These are phyloP conservation scores for Hippoglossus hippoglossus DNA, from an alignment of 2,797 vertebrate genomes.

Conservation along the genomic window DNA sequence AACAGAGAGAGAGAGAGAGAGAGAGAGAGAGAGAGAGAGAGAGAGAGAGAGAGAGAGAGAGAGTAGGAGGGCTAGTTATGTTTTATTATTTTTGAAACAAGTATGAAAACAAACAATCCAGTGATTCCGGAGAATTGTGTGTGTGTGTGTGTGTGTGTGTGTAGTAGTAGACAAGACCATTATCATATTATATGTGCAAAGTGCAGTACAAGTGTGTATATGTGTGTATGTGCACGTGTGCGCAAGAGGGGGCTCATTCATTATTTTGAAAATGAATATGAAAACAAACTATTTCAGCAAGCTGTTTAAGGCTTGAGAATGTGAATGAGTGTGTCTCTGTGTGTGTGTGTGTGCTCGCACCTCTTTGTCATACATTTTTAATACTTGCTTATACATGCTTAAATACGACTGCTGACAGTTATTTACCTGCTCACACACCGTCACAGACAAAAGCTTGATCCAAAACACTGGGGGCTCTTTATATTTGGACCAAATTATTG, in stretches of 20 bases:
- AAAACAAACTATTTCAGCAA: constrained; percentile 39
- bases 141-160: no score
- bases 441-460: constrained; percentile 9
- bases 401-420: constrained; percentile 1
- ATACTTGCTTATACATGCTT: neutral
- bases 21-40: no score
- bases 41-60: no score
- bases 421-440: neutral
- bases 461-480: constrained; percentile 36
- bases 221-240: neutral
- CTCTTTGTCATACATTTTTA: neutral
- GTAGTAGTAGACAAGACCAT: constrained; percentile 2
- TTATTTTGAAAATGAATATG: constrained; percentile 58
- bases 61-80: no score
- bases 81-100: constrained; percentile 53
- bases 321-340: neutral
- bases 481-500: constrained; percentile 62
- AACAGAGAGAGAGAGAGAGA: neutral
- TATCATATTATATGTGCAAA: constrained; percentile 7
- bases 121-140: neutral
- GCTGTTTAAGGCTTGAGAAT: no score
- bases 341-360: neutral
- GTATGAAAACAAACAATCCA: constrained; percentile 48
- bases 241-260: constrained; percentile 4
- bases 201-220: constrained; percentile 4